A percentile compares a stretch with the other conserved stretches of the same genome.
Evolutionary conservation across 2,797 vertebrate species (phyloP).

Genomic region (Rhabdophis nuchalis): DNA sequence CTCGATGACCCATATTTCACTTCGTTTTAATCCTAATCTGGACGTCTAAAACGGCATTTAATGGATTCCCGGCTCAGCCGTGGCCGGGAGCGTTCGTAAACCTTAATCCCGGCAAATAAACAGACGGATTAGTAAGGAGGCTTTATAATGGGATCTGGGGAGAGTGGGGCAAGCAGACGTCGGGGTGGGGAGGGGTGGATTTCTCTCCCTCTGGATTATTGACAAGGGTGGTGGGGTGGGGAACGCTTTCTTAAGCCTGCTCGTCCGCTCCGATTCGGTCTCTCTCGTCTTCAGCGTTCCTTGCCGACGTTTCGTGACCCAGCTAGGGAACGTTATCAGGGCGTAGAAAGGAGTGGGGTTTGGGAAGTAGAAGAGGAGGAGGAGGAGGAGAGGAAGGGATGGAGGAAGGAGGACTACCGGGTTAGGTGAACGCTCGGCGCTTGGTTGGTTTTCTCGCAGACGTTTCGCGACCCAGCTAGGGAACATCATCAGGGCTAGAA

Average conservation of each 20-base stretch:
- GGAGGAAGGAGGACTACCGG: not conserved
- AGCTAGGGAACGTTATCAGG: not conserved
- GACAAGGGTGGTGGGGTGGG: not conserved
- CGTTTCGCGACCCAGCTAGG: no score
- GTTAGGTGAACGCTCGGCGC: no score
- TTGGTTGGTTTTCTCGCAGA: no score
- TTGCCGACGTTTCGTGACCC: not conserved
- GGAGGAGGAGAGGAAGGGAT: no score
- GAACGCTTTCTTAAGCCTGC: not conserved
- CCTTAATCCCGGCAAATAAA: conserved; percentile 15
- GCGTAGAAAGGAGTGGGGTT: not conserved
- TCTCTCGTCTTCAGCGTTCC: not conserved
- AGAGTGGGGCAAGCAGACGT: not conserved
- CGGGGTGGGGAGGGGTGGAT: not conserved
- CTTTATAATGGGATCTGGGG: not conserved
- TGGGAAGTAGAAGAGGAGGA: no score
- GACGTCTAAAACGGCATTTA: not conserved
- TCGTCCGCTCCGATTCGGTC: not conserved
- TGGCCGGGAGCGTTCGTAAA: not conserved
- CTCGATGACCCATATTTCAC: not conserved
- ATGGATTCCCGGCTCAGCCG: not conserved
- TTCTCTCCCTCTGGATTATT: not conserved
- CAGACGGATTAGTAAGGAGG: conserved; percentile 3
- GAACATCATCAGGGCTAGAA: no score
- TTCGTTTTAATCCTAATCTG: not conserved